Conservation (phyloP, 1,140 invertebrate species). For the Drosophila kanapiae region DNA sequence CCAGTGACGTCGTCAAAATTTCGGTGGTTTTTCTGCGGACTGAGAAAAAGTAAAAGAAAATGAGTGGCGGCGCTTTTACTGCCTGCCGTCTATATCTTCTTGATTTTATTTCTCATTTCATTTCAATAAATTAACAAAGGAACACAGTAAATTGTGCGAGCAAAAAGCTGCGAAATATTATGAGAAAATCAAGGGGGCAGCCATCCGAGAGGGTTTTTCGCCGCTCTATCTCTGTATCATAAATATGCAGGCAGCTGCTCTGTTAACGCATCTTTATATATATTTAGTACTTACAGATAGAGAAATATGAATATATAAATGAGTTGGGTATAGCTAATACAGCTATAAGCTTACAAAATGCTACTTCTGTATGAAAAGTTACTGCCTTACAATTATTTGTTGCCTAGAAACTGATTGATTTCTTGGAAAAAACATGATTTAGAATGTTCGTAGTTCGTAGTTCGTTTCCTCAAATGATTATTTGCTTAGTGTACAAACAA, state of each 20-base stretch:
- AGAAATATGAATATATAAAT: constrained; percentile 1
- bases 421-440: constrained; percentile 4
- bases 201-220: constrained; percentile 10
- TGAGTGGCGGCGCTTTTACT: constrained; percentile 15
- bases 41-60: constrained; percentile 9
- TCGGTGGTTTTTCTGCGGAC: constrained; percentile 12
- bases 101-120: constrained; percentile 75
- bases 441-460: neutral
- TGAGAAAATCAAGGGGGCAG: constrained; percentile 50
- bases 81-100: constrained; percentile 50
- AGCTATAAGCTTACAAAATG: too few relatives aligned
- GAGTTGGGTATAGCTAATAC: too few relatives aligned
- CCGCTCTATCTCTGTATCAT: constrained; percentile 11
- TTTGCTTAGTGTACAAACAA: constrained; percentile 7
- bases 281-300: neutral
- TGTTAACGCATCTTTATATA: constrained; percentile 21
- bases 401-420: neutral
- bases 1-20: constrained; percentile 36
- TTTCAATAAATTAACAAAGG: constrained; percentile 81
- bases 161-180: constrained; percentile 44
- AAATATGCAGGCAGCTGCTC: constrained; percentile 46
- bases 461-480: neutral
- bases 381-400: neutral
- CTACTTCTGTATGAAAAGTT: too few relatives aligned
- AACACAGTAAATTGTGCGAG: constrained; percentile 63